Base-by-base conservation (phyloP, 1,140 invertebrate species). In the Saccostrea glomerata region DNA sequence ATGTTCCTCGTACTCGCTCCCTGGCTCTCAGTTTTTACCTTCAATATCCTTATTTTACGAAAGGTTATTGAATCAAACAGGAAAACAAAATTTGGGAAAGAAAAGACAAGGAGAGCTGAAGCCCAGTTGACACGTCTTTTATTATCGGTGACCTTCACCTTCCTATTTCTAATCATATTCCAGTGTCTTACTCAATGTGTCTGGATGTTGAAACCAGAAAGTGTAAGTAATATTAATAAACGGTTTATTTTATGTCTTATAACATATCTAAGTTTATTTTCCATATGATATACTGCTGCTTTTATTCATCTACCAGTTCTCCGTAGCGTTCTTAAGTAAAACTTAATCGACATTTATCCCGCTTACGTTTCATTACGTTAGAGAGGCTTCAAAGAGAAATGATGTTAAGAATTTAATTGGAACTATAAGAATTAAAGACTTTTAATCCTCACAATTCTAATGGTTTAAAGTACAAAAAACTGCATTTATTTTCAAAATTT, bases 101-200 rank as follows among this genome's bases (percentile, higher is more conserved):
- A 60, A 47, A 66, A 70, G 36, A 66, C 86, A 17, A 23, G 25
- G 15, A 66, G 83, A n/a, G 86, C 73, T 36, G 91, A 92, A 85
- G 90, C 88, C 30, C 92, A 92, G 73, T 87, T 92, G 77, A 92
- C 92, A 2, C 87, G 88, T 13, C 85, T 91, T 36, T 89, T 92
- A 15, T 86, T 92, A 20, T 85, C 87, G 11, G 92, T 91, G 85
- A 91, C 92, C 89, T 92, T 92, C 91, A 89, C 90, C 87, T 92
- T 91, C 63, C 89, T 92, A 2, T 47, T 89, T 77, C 87, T 92
- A 56, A 90, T 92, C 47, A 88, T 88, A 17, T 60, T 91, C 15
- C 92, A 92, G 88, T 92, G 92, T 83, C 85, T 92, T 56, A 89
- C 90, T 3, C 92, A 92, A 85, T 92, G 92, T 47, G 89, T 91